Evolutionary conservation across 2,113 vertebrate species (phyloP), one percentile per base, ranked within the genome.

Genomic region (Talpa occidentalis): DNA sequence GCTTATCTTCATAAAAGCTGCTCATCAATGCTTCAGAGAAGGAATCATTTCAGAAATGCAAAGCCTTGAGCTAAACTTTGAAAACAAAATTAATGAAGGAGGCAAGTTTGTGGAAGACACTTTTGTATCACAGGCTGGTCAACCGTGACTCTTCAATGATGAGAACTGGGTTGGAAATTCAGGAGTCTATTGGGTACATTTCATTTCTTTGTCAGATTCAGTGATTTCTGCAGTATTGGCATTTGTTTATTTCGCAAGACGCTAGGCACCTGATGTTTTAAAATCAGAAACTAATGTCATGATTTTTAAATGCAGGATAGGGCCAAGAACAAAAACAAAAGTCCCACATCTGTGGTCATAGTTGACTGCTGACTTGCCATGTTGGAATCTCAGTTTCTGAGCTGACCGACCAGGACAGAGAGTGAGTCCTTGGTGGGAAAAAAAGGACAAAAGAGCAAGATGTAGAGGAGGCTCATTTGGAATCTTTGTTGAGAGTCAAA

Each of bases 271-370:
- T 94, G 24, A 74, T 40, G 19, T 77, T 80, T 90, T 35, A 28
- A 92, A 90, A n/a, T 74, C 82, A 87, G 44, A 26, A 80, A 69
- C n/a, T 47, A 93, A 92, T 80, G 77, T 72, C 21, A 47, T 35
- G 37, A 77, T 87, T 49, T 11, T 10, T 44, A 83, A 82, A 64
- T 83, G 9, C 14, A 67, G 6, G 40, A 1, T 81, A 49, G 4
- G 14, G 9, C 19, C 74, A 88, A n/a, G 40, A 35, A 1, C 16
- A 77, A 76, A 82, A 88, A 62, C 11, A 32, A 44, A 44, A 93
- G 93, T 54, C 72, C 85, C 19, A 10, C 16, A 24, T 37, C 21
- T 74, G 64, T 76, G 24, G 40, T 70, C 66, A 84, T 52, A 94
- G 44, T 69, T 77, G 83, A 60, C 30, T 83, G 19, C 54, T 44